phyloP scores from a whole-genome alignment of 1,140 invertebrate species.

The Drosophila sulfurigaster region DNA sequence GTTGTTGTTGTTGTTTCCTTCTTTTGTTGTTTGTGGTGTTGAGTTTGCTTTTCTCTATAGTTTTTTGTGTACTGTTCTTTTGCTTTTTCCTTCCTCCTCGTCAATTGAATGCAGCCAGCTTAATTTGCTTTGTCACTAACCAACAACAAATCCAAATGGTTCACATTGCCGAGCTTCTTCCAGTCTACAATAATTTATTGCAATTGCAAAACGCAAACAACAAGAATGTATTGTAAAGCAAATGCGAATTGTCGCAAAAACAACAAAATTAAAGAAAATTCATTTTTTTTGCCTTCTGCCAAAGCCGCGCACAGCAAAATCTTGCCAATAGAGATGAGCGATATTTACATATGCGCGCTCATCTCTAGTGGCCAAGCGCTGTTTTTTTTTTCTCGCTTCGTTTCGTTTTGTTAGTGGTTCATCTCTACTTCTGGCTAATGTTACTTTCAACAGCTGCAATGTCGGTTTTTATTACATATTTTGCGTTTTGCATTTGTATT shows the following conservation, averaged over 20 bases:
- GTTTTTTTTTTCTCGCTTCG: background rate
- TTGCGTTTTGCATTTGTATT: background rate
- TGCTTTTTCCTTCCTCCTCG: slow-evolving; percentile 33
- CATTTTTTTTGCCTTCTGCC: slow-evolving; percentile 33
- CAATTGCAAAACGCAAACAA: slow-evolving; percentile 27
- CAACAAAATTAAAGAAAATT: background rate
- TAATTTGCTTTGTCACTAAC: slow-evolving; percentile 38
- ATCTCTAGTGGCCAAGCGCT: slow-evolving; percentile 35
- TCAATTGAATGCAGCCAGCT: slow-evolving; percentile 34
- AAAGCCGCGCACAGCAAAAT: slow-evolving; percentile 50
- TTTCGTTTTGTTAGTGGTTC: slow-evolving; percentile 16
- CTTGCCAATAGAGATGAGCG: slow-evolving; percentile 51
- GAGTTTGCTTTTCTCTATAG: slow-evolving; percentile 31
- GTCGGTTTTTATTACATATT: background rate
- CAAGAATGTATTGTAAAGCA: slow-evolving; percentile 1
- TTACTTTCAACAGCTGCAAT: slow-evolving; percentile 31
- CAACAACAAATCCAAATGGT: slow-evolving; percentile 6
- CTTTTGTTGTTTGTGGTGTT: background rate
- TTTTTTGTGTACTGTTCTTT: too few relatives aligned
- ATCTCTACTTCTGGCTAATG: slow-evolving; percentile 36
- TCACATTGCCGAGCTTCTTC: slow-evolving; percentile 11
- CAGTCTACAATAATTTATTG: slow-evolving; percentile 20
- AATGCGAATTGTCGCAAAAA: slow-evolving; percentile 49
- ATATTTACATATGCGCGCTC: slow-evolving; percentile 29
- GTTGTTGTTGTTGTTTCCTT: background rate